Evolutionary conservation across 2,113 vertebrate genomes (phyloP).

Genomic region (Salvator merianae): DNA sequence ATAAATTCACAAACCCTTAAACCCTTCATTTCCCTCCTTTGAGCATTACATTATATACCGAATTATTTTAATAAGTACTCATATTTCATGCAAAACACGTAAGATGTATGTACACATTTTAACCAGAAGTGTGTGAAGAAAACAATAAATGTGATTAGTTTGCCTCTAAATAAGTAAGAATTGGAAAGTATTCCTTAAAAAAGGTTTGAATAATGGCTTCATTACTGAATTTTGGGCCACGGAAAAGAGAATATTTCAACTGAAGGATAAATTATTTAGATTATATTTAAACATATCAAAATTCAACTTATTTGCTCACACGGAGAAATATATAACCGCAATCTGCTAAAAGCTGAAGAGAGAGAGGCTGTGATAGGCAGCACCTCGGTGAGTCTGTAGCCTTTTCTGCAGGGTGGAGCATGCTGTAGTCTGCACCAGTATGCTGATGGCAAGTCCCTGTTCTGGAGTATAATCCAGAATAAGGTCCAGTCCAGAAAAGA

Average conservation of each 20-base stretch:
- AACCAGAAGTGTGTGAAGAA: slow-evolving; percentile 31
- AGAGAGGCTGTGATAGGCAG: neutral
- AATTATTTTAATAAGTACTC: slow-evolving; percentile 54
- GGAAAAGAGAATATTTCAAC: slow-evolving; percentile 51
- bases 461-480: too few species aligned
- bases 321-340: slow-evolving; percentile 55
- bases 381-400: slow-evolving; percentile 8
- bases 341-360: slow-evolving; percentile 42
- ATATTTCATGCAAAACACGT: slow-evolving; percentile 25
- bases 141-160: slow-evolving; percentile 18
- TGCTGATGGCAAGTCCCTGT: too few species aligned
- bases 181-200: slow-evolving; percentile 33
- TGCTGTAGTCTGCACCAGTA: too few species aligned
- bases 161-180: slow-evolving; percentile 44
- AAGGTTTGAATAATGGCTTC: slow-evolving; percentile 46
- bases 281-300: slow-evolving; percentile 42
- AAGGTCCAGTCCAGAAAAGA: too few species aligned
- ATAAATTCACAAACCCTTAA: slow-evolving; percentile 33
- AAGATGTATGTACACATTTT: slow-evolving; percentile 22
- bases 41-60: slow-evolving; percentile 1
- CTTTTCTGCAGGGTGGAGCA: neutral
- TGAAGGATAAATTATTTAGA: slow-evolving; percentile 53
- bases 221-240: slow-evolving; percentile 45
- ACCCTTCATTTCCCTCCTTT: slow-evolving; percentile 28
- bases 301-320: slow-evolving; percentile 21